Evolutionary conservation across 2,797 vertebrate species (phyloP), one percentile per base, ranked within the genome.

Genomic region (Anableps anableps): DNA sequence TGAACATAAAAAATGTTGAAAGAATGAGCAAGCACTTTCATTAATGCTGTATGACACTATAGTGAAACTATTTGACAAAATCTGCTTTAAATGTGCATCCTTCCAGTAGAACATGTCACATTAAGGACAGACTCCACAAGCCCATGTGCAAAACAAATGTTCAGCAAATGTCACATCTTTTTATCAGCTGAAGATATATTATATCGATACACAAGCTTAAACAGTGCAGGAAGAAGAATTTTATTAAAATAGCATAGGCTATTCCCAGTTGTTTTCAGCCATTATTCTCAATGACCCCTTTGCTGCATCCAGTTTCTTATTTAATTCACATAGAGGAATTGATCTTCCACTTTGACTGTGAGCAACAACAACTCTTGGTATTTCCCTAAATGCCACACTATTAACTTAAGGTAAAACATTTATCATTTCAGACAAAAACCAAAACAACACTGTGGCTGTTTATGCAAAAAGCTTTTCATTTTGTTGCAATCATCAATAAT

Each of bases 381-480:
- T 84, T 81, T 79, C 74, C 19, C 45, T 36, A 71, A 84, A 77
- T 78, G 75, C 43, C 81, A 76, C 81, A 77, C 47, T 51, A 78
- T 81, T 77, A 73, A 66, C 64, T 66, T 62, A 64, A 66, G 17
- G 45, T 23, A 64, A 53, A 64, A 53, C 34, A 34, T 75, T 72
- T 55, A 78, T 78, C 72, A 77, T 13, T 79, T 78, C 58, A 58
- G 76, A 38, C 36, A 62, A 74, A 74, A 50, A 38, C 45, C 41
- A 6, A 64, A 60, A 72, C 36, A 51, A 62, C 36, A 58, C 71
- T 29, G 48, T 21, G 70, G 9, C n/a, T 48, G 50, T 79, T 76
- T 47, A 85, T 74, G 72, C 62, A 64, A 21, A 34, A 14, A 60
- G 73, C 74, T 8, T 36, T 75, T 58, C 14, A 2, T 21, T 45